Evolutionary conservation across 2,797 vertebrate genomes (phyloP), one percentile per base, ranked within the genome.

Genomic region (Hapalemur alaotrensis): DNA sequence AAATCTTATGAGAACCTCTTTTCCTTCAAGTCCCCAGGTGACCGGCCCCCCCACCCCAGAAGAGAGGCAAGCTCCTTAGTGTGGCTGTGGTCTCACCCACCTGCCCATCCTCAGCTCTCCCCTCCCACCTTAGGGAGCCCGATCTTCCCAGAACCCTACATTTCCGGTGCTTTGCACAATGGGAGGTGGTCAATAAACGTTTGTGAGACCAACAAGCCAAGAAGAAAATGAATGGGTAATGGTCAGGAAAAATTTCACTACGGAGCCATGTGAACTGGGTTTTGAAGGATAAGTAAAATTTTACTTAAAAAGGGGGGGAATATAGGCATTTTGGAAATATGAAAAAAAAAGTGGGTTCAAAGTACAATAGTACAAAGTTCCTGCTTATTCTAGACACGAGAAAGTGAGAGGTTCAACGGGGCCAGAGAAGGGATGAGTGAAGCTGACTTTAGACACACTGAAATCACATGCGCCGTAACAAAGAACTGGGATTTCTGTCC

Each of bases 251-350:
- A 61, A n/a, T 30, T 20, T 89, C 28, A 59, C 52, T 32, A 46
- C 52, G 43, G 54, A 63, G 65, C 32, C 52, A 15, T 14, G 22
- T 7, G 61, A 88, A 70, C 32, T 91, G 17, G n/a, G 38, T 76
- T 93, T 83, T 43, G 7, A 83, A 89, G 43, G 57, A 79, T 22
- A 57, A 78, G 48, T 72, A 63, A 84, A 38, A 50, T 54, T 81
- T 67, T 83, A 92, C 50, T 50, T 23, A 17, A 67, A 84, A 80
- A 50, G 14, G 30, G 0, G 0, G 22, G 17, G 15, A 23, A 4
- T 32, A 12, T 0, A 38, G 52, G n/a, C 41, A 75, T 50, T 35
- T 48, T 25, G 17, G 69, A 78, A 93, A 59, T 13, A 65, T 0
- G 25, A 65, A 0, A 52, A 52, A 52, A 52, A 50, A 81, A 78